Percentiles rank a stretch among this genome's conserved stretches.
Evolutionary conservation across 1,140 invertebrate species (phyloP).

Genomic region (Glomeris maerens): DNA sequence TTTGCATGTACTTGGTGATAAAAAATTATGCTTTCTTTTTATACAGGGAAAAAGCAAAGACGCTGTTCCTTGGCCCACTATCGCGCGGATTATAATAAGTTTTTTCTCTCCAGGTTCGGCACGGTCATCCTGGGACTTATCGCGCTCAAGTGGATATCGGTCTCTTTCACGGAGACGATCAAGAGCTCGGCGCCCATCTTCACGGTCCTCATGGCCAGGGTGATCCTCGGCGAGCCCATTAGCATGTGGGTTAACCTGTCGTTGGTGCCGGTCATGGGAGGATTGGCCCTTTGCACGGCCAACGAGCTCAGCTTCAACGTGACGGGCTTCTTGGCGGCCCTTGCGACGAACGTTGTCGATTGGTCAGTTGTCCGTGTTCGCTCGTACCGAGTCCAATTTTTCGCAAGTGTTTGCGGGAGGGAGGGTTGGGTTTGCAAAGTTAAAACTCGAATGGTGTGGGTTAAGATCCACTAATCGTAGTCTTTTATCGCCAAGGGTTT

Average conservation of each 20-base stretch:
- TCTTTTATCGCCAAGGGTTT: no score
- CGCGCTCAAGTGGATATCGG: constrained; percentile 66
- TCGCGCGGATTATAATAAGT: no score
- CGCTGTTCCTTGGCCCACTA: no score
- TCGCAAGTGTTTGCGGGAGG: no score
- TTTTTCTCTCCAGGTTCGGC: constrained; percentile 43
- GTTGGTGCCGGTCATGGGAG: constrained; percentile 69
- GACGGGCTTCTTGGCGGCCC: constrained; percentile 58
- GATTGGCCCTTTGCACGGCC: constrained; percentile 62
- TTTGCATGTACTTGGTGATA: no score
- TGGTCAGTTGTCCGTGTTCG: constrained; percentile 43
- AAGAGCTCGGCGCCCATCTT: constrained; percentile 74
- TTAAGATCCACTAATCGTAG: no score
- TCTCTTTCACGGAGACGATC: constrained; percentile 73
- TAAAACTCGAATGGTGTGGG: no score
- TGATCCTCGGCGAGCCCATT: constrained; percentile 53
- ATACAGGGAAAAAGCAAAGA: no score
- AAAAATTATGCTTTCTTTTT: no score
- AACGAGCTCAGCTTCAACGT: constrained; percentile 70
- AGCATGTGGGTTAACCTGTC: constrained; percentile 61
- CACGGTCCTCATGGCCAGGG: constrained; percentile 60
- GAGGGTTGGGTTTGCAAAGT: no score
- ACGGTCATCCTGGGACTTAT: constrained; percentile 58
- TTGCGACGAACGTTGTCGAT: constrained; percentile 68
- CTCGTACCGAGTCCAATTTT: neutral